Conservation (phyloP, 2,113 vertebrate species). For the Zapus hudsonius region DNA sequence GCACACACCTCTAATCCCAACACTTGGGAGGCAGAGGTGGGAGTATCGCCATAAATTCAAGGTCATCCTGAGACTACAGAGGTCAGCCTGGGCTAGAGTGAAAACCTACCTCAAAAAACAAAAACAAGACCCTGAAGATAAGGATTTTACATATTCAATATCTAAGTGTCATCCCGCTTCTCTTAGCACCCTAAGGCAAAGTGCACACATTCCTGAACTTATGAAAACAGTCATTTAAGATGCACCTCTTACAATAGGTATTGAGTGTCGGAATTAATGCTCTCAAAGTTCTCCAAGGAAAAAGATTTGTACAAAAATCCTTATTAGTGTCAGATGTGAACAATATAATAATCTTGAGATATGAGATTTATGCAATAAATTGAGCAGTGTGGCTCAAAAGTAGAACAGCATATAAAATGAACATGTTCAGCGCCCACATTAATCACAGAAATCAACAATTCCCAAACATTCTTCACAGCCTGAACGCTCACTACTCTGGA, state of each 20-base stretch:
- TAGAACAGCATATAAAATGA: not conserved
- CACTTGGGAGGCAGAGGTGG: too few species aligned
- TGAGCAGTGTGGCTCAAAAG: not conserved
- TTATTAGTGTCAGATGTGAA: not conserved
- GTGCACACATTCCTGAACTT: not conserved
- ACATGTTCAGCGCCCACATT: not conserved
- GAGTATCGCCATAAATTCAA: too few species aligned
- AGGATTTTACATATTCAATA: not conserved
- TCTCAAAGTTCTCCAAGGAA: constrained; percentile 11
- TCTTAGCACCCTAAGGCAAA: not conserved
- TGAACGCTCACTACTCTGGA: not conserved
- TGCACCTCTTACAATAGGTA: not conserved
- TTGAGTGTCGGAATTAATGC: constrained; percentile 11
- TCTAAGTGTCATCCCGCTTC: not conserved
- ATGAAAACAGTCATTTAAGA: not conserved
- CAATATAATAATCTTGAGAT: constrained; percentile 32
- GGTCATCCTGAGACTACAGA: too few species aligned
- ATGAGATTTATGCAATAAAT: not conserved
- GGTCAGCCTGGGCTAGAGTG: too few species aligned
- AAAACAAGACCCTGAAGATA: not conserved
- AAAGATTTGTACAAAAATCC: constrained; percentile 30
- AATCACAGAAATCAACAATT: constrained; percentile 12
- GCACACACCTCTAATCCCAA: too few species aligned
- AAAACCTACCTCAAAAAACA: too few species aligned
- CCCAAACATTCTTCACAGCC: not conserved